phyloP scores from a whole-genome alignment of 2,113 vertebrate genomes.

The Ophthalmolycus amberensis region DNA sequence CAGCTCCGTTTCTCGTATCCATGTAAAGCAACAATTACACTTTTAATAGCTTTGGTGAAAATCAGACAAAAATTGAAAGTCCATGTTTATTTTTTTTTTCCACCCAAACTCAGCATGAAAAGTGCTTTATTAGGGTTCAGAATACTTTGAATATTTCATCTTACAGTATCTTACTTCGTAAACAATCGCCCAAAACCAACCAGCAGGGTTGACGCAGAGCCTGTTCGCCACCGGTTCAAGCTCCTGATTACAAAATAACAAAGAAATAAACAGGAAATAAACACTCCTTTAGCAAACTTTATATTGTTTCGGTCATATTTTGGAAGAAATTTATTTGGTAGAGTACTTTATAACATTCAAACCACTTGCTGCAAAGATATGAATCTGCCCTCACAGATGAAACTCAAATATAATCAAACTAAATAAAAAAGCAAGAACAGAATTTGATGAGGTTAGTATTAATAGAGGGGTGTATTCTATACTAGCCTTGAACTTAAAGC shows the following conservation, averaged over 20 bases:
- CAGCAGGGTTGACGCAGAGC: conserved; percentile 35
- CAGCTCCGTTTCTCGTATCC: conserved; percentile 47
- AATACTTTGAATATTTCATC: conserved; percentile 61
- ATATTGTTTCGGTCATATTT: conserved; percentile 38
- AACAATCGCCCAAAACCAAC: conserved; percentile 34
- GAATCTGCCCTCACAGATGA: conserved; percentile 17
- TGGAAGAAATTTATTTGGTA: conserved; percentile 64
- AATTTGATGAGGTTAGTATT: conserved; percentile 22
- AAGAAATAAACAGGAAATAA: conserved; percentile 25
- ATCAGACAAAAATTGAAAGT: conserved; percentile 41
- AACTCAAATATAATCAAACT: conserved; percentile 46
- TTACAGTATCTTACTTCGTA: conserved; percentile 45
- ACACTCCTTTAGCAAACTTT: conserved; percentile 32
- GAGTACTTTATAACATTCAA: conserved; percentile 63
- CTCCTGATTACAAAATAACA: conserved; percentile 44
- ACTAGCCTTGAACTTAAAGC: conserved; percentile 14
- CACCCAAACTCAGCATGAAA: conserved; percentile 67
- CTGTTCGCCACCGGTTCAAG: conserved; percentile 21
- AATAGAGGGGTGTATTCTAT: conserved; percentile 16
- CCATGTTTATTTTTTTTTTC: conserved; percentile 26
- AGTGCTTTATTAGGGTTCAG: conserved; percentile 69
- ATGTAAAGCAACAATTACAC: conserved; percentile 72
- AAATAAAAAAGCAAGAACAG: neutral
- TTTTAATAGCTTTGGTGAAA: conserved; percentile 83
- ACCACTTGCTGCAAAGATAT: conserved; percentile 28